These are phyloP conservation scores for Papilio elwesi DNA, from an alignment of 2,888 invertebrate genomes.

Conservation along the genomic window DNA sequence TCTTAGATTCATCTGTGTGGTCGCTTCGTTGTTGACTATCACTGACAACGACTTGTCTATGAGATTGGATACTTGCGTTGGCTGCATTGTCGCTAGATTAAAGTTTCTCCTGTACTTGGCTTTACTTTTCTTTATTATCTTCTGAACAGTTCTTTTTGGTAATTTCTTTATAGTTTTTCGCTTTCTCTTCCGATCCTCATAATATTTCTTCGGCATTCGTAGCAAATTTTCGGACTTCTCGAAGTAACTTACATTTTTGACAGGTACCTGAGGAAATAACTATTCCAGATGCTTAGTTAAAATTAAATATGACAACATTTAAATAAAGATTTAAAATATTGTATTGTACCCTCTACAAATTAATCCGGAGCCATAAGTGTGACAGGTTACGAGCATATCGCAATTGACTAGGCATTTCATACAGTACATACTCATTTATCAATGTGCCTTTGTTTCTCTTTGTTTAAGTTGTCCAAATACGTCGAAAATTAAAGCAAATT, in stretches of 20 bases:
- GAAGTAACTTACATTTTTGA: conserved; percentile 58
- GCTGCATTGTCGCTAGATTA: conserved; percentile 48
- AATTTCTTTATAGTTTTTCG: conserved; percentile 57
- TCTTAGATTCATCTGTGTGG: conserved; percentile 56
- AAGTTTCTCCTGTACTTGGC: conserved; percentile 58
- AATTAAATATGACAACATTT: background rate
- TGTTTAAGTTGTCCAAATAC: too few relatives aligned
- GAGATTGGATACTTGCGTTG: conserved; percentile 50
- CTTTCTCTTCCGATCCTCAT: conserved; percentile 57
- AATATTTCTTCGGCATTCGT: conserved; percentile 58
- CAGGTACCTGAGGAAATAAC: conserved; percentile 44
- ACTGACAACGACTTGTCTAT: conserved; percentile 46
- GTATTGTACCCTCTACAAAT: too few relatives aligned
- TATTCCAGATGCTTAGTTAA: background rate
- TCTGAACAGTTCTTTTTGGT: conserved; percentile 72
- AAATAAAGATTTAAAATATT: background rate
- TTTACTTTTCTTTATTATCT: conserved; percentile 72
- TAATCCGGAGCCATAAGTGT: too few relatives aligned
- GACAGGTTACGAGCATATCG: too few relatives aligned
- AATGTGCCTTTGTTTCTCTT: too few relatives aligned
- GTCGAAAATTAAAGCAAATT: too few relatives aligned
- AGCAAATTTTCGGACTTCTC: conserved; percentile 70
- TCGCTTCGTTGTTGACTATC: conserved; percentile 53
- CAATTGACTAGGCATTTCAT: too few relatives aligned
- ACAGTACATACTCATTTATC: too few relatives aligned